Base-by-base conservation (phyloP, 2,113 vertebrate species). In the Callipepla squamata region DNA sequence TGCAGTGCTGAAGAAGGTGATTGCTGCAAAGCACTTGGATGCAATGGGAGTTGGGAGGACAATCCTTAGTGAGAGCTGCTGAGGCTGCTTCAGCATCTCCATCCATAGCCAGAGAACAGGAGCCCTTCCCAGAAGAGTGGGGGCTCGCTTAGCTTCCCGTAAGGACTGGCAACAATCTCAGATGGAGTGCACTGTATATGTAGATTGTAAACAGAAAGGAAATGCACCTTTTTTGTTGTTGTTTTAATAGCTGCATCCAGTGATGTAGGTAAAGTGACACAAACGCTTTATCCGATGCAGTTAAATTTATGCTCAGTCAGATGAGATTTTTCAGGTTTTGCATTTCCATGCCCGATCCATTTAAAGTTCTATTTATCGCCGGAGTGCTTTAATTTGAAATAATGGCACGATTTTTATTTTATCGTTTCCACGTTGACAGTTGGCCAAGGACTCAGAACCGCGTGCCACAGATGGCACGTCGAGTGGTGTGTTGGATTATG, bases 1-100 rank as follows among this genome's bases (percentile, higher is more conserved):
- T 1, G 45, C 25, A 3, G 42, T 6, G 1, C 15, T 22, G 53
- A 44, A 57, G 69, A 48, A 15, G 28, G 28, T 0, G 3, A 6
- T 17, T 51, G n/a, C 44, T 47, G 13, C 63, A 25, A 9, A 48
- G 36, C 57, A 42, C 26, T 47, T 9, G 51, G 47, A 62, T 47
- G 25, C 36, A 16, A 1, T 1, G 21, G 44, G 48, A 34, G 16
- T 9, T 58, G 61, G 59, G 36, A 40, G 42, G 36, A 14, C 36
- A 58, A 20, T 5, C 51, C 26, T 17, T 6, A 8, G 15, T 9
- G 26, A 53, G 51, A 30, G 44, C 44, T 30, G 32, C n/a, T 15
- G 68, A 15, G 25, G 59, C 58, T 12, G 28, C 53, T 42, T 44
- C 55, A 6, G 70, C 76, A 59, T 48, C 30, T 81, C 55, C 70